Conservation (phyloP, 35 echinoderm and acorn worm species). For the Ptychodera flava region DNA sequence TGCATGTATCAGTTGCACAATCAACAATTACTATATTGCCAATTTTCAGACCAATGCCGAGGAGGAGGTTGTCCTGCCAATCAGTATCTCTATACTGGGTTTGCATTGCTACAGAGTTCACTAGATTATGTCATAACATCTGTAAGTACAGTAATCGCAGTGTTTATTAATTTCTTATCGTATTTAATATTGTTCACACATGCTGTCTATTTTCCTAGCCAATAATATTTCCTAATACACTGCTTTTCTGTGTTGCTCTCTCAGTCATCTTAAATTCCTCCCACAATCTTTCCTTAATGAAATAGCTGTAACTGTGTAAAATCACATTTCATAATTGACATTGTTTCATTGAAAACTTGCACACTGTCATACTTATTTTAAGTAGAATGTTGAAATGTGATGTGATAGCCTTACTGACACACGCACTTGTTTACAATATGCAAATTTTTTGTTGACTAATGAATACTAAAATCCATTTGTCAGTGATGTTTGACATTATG, state of each 20-base stretch:
- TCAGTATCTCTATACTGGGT: conserved; percentile 37
- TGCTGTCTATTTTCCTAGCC: no score
- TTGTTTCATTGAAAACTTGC: no score
- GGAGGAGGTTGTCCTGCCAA: conserved; percentile 18
- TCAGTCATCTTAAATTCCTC: neutral
- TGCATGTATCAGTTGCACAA: neutral
- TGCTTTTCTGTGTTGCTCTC: neutral
- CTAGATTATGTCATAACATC: conserved; percentile 32
- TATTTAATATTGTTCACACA: neutral
- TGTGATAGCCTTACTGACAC: no score
- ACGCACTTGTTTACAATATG: no score
- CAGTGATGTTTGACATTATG: no score
- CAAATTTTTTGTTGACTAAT: no score
- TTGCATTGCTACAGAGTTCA: conserved; percentile 32
- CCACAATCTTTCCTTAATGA: neutral
- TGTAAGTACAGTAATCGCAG: conserved; percentile 21
- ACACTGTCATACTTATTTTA: no score
- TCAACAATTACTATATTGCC: neutral
- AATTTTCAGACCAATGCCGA: neutral
- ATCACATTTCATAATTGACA: neutral
- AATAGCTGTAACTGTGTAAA: neutral
- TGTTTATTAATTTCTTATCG: neutral
- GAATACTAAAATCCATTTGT: no score
- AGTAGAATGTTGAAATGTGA: no score
- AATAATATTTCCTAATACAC: neutral